These are phyloP conservation scores for Rhyzopertha dominica DNA, from an alignment of 1,140 invertebrate genomes.

Conservation along the genomic window DNA sequence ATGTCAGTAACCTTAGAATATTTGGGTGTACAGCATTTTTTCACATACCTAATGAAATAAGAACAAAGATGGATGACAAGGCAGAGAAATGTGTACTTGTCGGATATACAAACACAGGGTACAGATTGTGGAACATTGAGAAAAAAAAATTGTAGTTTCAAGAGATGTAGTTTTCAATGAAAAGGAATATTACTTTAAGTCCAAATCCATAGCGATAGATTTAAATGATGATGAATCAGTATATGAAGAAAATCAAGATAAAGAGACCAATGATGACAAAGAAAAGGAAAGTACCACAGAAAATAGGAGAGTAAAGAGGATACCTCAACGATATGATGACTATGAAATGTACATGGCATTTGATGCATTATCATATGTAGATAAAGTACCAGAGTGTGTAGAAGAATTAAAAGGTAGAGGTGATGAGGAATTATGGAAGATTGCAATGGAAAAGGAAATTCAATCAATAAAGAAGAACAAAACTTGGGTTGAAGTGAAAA, in stretches of 20 bases:
- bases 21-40: no score
- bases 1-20: no score
- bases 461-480: constrained; percentile 39
- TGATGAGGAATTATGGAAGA: constrained; percentile 37
- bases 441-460: constrained; percentile 43
- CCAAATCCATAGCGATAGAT: no score
- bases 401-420: constrained; percentile 36
- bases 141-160: constrained; percentile 17
- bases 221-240: constrained; percentile 10
- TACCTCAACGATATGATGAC: constrained; percentile 20
- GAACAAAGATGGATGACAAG: constrained; percentile 13
- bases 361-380: constrained; percentile 15
- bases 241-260: constrained; percentile 10
- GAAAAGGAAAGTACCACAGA: constrained; percentile 6
- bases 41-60: no score
- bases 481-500: constrained; percentile 38
- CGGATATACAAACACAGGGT: constrained; percentile 13
- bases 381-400: constrained; percentile 21
- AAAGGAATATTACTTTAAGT: constrained; percentile 19
- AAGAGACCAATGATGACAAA: background rate
- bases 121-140: constrained; percentile 19
- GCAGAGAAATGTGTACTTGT: constrained; percentile 8
- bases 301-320: constrained; percentile 16
- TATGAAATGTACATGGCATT: constrained; percentile 23
- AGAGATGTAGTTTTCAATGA: constrained; percentile 22